These are phyloP conservation scores for Philereme vetulata DNA, from an alignment of 2,888 invertebrate genomes.

Conservation along the genomic window DNA sequence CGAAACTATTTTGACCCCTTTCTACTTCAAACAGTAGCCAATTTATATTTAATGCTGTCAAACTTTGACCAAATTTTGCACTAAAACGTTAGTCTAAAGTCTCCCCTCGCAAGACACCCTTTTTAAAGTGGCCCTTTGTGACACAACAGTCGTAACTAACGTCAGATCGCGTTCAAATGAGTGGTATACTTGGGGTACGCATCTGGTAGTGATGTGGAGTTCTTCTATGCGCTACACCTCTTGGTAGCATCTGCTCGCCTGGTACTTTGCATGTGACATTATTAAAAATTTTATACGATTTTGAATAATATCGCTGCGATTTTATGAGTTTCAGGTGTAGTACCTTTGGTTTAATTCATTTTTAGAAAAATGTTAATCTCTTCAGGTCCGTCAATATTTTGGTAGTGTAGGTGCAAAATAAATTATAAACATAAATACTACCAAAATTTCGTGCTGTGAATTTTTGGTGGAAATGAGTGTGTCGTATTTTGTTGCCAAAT, in stretches of 20 bases:
- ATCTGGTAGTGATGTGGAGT: conserved; percentile 32
- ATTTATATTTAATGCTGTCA: conserved; percentile 15
- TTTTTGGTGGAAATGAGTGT: not conserved
- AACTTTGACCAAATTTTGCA: conserved; percentile 24
- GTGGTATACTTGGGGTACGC: conserved; percentile 36
- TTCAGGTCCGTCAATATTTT: too few relatives aligned
- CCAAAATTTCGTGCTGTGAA: too few relatives aligned
- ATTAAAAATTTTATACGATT: not conserved
- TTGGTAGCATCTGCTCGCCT: conserved; percentile 31
- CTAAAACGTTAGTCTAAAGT: conserved; percentile 23
- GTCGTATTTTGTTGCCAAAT: not conserved
- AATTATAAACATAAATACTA: too few relatives aligned
- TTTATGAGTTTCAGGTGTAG: too few relatives aligned
- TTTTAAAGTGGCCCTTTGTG: conserved; percentile 34
- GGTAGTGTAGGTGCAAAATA: too few relatives aligned
- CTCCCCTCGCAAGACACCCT: conserved; percentile 30
- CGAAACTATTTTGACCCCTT: not conserved
- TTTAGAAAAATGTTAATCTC: too few relatives aligned
- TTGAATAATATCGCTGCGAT: too few relatives aligned
- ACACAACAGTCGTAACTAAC: conserved; percentile 38
- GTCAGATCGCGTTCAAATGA: conserved; percentile 40
- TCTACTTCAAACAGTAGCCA: conserved; percentile 5
- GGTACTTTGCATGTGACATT: conserved; percentile 29
- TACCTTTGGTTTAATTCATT: too few relatives aligned
- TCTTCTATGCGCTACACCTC: conserved; percentile 31